Evolutionary conservation across 2,888 invertebrate genomes (phyloP), one percentile per base, ranked within the genome.

Genomic region (Meiosimyza platycephala): DNA sequence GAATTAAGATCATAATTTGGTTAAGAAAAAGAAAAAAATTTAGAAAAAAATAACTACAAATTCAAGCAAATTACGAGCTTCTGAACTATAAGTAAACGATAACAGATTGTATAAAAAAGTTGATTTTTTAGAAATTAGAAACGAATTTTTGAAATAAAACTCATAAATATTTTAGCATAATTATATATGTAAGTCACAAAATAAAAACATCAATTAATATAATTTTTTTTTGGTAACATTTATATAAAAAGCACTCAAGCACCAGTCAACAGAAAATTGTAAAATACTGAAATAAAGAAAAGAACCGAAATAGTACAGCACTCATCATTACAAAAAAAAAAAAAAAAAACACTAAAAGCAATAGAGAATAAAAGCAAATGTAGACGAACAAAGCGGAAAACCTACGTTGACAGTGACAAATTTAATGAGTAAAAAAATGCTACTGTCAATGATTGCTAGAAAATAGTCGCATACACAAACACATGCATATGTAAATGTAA

Each of bases 21-120:
- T 28, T 22, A 28, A 28, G 4, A 28, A 28, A 28, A 3, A 3
- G 28, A 28, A 28, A 28, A 3, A 40, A 9, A 18, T 54, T 54
- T 54, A 18, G 18, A 50, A 50, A 33, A 54, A 9, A 60, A n/a
- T n/a, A 62, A 52, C 28, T n/a, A 54, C 71, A 63, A 71, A 71
- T 11, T 71, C 33, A 50, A 62, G 52, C 33, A 60, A 70, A 70
- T 62, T 51, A 70, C 70, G 70, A 70, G 70, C 70, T 71, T 65
- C 55, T 71, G 28, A 54, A 48, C 16, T 65, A 48, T 50, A 63
- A 48, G n/a, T 15, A 57, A 64, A 55, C 55, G 51, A 60, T 13
- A 18, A n/a, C 50, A 62, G 60, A 59, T 60, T 52, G 28, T 70
- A 48, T n/a, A 33, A 63, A 33, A 63, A 62, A 63, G 11, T 40